Conservation (phyloP, 1,140 invertebrate genomes). For the Conus ventricosus region DNA sequence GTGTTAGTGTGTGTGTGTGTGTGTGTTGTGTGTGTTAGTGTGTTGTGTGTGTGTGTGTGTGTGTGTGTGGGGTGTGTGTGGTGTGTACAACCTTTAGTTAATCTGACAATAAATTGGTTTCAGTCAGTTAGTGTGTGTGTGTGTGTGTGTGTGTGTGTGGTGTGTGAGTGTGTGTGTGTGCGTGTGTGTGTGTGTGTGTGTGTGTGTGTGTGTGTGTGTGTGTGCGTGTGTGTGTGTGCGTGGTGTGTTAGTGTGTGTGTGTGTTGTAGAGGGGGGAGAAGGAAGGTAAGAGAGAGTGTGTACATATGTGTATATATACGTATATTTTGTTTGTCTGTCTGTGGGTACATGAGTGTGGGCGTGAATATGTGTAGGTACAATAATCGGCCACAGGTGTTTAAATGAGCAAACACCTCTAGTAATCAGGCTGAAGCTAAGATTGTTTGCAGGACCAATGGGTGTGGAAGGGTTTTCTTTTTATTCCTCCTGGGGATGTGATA, state of each 20-base stretch:
- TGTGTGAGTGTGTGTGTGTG: no score
- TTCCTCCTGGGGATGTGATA: no score
- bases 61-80: neutral
- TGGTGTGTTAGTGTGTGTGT: conserved; percentile 9
- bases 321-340: neutral
- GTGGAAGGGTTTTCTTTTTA: no score
- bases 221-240: neutral
- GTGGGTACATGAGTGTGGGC: neutral
- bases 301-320: neutral
- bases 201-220: neutral
- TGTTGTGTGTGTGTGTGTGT: conserved; percentile 5
- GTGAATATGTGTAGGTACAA: neutral
- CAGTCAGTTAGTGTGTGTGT: neutral
- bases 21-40: conserved; percentile 3
- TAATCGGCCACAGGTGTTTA: no score
- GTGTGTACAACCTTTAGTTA: no score
- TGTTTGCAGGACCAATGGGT: no score
- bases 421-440: no score
- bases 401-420: no score
- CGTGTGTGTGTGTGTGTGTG: neutral
- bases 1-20: neutral
- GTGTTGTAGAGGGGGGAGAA: neutral
- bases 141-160: conserved; percentile 9
- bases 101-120: no score
- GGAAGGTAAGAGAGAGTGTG: neutral